Evolutionary conservation across 2,888 invertebrate genomes (phyloP), one percentile per base, ranked within the genome.

Genomic region (Serripes groenlandicus): DNA sequence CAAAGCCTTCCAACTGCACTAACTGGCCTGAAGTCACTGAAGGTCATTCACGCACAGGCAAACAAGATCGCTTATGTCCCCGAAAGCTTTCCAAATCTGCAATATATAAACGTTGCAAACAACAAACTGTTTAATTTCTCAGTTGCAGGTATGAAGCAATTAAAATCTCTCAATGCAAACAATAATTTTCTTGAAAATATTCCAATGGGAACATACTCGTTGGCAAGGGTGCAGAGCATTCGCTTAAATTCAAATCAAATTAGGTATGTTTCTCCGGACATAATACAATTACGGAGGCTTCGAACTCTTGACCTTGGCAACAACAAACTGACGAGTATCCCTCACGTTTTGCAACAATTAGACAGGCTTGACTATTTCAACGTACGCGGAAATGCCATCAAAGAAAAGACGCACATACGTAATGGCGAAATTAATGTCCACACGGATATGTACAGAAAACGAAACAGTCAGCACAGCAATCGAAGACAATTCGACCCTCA

Each of bases 341-440:
- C 94, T 0, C 89, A 91, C 9, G 88, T 90, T 1, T 83, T 94
- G n/a, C 88, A 92, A 60, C 89, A 93, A 56, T 85, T 94, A 75
- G 88, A 85, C 5, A 88, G 90, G 21, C 89, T 94, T 9, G 92
- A 94, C 69, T 92, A 85, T 52, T 92, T 94, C 79, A 92, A 93
- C 76, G 83, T 94, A 34, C 87, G 88, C 52, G 94, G 93, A 5
- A 94, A 94, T 81, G 83, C 89, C 11, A 87, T 90, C 23, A 72
- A 72, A 23, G 75, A 85, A 32, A 78, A 77, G 11, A 78, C 83
- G 15, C 64, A 80, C 0, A 62, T 87, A 1, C 75, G 80, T 64
- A 83, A 81, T 52, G 85, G 85, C 23, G 85, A 85, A 32, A 79
- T 87, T n/a, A 66, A 70, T 5, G 60, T 85, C 21, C 82, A 81